Evolutionary conservation across 2,797 vertebrate genomes (phyloP), one percentile per base, ranked within the genome.

Genomic region (Amazonetta brasiliensis): DNA sequence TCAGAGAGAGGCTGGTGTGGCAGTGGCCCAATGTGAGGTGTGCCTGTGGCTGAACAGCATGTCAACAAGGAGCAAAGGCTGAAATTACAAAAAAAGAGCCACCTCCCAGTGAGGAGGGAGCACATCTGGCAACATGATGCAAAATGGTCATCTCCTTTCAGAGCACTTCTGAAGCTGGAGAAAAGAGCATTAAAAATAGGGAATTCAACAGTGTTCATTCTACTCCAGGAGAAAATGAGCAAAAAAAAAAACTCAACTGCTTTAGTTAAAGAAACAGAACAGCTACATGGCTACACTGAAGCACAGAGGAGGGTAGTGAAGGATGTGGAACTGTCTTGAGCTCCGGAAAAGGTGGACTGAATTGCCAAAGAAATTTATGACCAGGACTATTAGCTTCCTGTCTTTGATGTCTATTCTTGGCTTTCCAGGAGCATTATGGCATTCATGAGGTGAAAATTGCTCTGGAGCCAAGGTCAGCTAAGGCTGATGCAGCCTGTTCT

Each of bases 321-420:
- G 83, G 89, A 94, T 89, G 30, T 92, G 73, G 82, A 95, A 89
- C 77, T 74, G 80, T 79, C 69, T 66, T 60, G 63, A 77, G 82
- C 80, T 96, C 93, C 41, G 62, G 76, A 95, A 96, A 95, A 95
- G 76, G 89, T 83, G 90, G 75, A 84, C 69, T 86, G 88, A 84
- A 63, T 95, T 92, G 93, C 95, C 88, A 86, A 77, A 93, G 82
- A 97, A 97, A 89, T 94, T 87, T 91, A 97, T 43, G 80, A 93
- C 84, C 81, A 96, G 60, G 81, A 92, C 96, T 96, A 94, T 95
- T 92, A 93, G 87, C 75, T 97, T 97, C 93, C 96, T 95, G 94
- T 92, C 96, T 97, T 95, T 97, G 94, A 97, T 94, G 95, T 95
- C 87, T 96, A 96, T 92, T 97, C 89, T 95, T 93, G 93, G 90